A percentile compares a stretch with the other conserved stretches of the same genome.
Conservation (phyloP, 2,113 vertebrate genomes). For the Heterotilapia buettikoferi region DNA sequence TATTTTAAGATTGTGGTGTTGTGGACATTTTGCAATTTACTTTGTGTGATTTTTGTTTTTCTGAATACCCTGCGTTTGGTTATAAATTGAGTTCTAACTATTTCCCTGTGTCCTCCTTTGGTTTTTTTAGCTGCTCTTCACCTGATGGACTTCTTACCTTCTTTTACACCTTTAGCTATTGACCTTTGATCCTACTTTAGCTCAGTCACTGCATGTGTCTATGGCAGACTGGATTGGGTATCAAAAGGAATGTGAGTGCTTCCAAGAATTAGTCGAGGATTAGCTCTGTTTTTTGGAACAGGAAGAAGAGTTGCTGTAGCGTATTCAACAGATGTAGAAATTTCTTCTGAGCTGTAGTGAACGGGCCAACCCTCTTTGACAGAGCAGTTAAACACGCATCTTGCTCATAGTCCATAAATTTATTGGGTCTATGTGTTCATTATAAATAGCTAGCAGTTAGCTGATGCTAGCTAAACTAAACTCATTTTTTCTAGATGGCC, state of each 20-base stretch:
- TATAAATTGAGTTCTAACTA: neutral
- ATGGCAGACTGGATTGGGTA: neutral
- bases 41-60: neutral
- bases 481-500: neutral
- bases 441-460: neutral
- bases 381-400: neutral
- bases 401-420: neutral
- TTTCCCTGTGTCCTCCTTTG: neutral
- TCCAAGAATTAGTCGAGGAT: neutral
- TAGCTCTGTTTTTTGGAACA: neutral
- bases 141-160: neutral
- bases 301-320: neutral
- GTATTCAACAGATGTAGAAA: neutral
- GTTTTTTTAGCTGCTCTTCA: neutral
- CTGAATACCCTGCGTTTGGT: neutral
- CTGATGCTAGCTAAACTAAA: neutral
- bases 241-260: neutral
- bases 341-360: neutral
- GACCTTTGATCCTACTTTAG: neutral
- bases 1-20: neutral
- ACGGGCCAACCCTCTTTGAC: rapidly evolving
- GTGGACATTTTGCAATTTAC: neutral
- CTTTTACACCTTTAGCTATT: neutral
- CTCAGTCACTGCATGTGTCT: neutral
- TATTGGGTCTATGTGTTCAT: neutral